Percentiles rank a stretch among this genome's conserved stretches.
Evolutionary conservation across 2,113 vertebrate species (phyloP).

Genomic region (Calidris pygmaea): DNA sequence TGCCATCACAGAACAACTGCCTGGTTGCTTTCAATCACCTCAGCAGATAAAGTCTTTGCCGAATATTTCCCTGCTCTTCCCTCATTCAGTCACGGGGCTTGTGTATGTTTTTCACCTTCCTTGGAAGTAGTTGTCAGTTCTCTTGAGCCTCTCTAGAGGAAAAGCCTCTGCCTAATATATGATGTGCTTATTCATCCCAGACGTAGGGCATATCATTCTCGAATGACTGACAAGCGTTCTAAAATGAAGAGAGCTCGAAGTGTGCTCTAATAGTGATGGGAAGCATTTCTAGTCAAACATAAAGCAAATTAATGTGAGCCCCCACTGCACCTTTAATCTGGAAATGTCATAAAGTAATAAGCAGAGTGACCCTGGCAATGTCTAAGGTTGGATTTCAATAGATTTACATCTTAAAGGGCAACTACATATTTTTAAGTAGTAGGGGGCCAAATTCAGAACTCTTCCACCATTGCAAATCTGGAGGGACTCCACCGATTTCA

Average conservation of each 20-base stretch:
- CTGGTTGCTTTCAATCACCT: not conserved
- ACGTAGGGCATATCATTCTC: slow-evolving; percentile 75
- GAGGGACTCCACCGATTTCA: not conserved
- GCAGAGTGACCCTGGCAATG: slow-evolving; percentile 69
- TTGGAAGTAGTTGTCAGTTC: slow-evolving; percentile 57
- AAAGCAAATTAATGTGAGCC: slow-evolving; percentile 86
- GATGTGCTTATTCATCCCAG: slow-evolving; percentile 81
- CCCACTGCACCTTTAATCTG: slow-evolving; percentile 79
- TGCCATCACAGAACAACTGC: not conserved
- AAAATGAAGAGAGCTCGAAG: slow-evolving; percentile 79
- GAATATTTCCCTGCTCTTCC: not conserved
- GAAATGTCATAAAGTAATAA: slow-evolving; percentile 86
- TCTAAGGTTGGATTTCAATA: slow-evolving; percentile 72
- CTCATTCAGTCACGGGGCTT: not conserved
- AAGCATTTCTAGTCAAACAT: slow-evolving; percentile 87
- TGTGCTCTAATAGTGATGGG: slow-evolving; percentile 76
- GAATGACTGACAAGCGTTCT: slow-evolving; percentile 84
- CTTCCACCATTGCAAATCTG: not conserved
- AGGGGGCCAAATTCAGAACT: slow-evolving; percentile 16
- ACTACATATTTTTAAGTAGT: slow-evolving; percentile 31
- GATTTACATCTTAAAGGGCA: slow-evolving; percentile 82
- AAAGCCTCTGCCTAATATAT: slow-evolving; percentile 74
- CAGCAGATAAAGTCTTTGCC: not conserved
- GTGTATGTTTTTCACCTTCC: slow-evolving; percentile 41
- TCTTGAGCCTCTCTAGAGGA: slow-evolving; percentile 57